phyloP scores from a whole-genome alignment of 2,797 vertebrate species.

The Epinephelus malabaricus region DNA sequence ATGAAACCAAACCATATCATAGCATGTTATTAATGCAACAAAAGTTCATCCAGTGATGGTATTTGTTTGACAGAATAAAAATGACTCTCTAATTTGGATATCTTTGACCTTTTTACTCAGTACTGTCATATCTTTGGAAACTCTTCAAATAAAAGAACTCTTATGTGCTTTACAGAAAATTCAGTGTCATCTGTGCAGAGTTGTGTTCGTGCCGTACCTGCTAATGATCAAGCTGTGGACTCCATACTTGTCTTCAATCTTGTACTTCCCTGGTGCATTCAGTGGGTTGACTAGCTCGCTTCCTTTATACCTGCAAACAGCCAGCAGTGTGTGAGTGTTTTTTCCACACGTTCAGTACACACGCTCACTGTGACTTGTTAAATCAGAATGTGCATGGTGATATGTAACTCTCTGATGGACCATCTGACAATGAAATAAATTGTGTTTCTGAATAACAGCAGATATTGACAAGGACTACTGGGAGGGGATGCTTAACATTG shows the following conservation, averaged over 20 bases:
- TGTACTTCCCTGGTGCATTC: conserved; percentile 92
- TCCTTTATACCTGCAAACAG: conserved; percentile 92
- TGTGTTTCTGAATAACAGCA: not conserved
- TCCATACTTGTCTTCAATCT: conserved; percentile 94
- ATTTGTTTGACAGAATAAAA: no score
- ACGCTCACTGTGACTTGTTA: no score
- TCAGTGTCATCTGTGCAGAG: not conserved
- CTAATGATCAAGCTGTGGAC: conserved; percentile 94
- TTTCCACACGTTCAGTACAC: not conserved
- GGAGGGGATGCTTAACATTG: not conserved
- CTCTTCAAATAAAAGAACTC: not conserved
- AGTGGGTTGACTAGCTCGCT: conserved; percentile 89
- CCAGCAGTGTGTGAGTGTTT: not conserved
- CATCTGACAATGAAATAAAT: not conserved
- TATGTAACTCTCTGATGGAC: not conserved
- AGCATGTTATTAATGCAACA: no score
- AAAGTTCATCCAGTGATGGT: no score
- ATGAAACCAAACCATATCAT: no score
- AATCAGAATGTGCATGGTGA: not conserved
- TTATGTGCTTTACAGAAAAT: not conserved
- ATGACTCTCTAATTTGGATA: no score
- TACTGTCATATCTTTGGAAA: not conserved
- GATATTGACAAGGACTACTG: not conserved
- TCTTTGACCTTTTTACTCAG: no score
- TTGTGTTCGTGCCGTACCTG: conserved; percentile 85